Evolutionary conservation across 92 coral and sea anemone genomes (phyloP), one percentile per base, ranked within the genome.

Genomic region (Hydrozoanthus gracilis): DNA sequence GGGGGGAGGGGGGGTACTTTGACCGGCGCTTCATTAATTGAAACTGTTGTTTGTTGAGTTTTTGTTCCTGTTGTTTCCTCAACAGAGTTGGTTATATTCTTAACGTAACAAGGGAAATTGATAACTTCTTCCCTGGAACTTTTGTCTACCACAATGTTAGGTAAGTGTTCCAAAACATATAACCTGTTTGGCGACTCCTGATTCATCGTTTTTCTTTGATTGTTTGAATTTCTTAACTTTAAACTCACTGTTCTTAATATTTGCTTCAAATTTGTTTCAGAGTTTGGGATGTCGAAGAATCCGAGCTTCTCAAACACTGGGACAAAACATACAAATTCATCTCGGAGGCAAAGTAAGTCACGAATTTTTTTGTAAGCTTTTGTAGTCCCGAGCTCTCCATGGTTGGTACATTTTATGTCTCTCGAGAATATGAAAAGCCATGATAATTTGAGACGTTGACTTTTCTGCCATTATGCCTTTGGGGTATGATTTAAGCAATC

Each of bases 51-150:
- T 60, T 44, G 20, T 60, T 60, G 13, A 27, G 18, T 18, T 4
- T 54, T 44, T 64, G 35, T 16, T 86, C 9, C 56, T 84, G 18
- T 56, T 44, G 47, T 39, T 68, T n/a, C 73, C 58, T 45, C 73
- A 74, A 20, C 85, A 96, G 99, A 73, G 89, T 96, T 92, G 99
- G 95, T 39, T 96, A 87, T 80, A 93, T 96, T 72, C 88, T 96
- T 58, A 96, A 96, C 71, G 87, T 96, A 5, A 95, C 99, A 9
- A 95, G 94, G 78, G 99, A 96, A 67, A 93, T 96, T 58, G 99
- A 96, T 74, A 96, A 96, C 83, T 96, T 96, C 88, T 96, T 96
- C 71, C 95, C 94, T 18, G 99, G 98, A 50, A 96, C 98, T 5
- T 96, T 96, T 83, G 74, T 68, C 46, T 96, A 96, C 82, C 87